phyloP scores from a whole-genome alignment of 2,888 invertebrate species.

The Drosophila paramelanica region DNA sequence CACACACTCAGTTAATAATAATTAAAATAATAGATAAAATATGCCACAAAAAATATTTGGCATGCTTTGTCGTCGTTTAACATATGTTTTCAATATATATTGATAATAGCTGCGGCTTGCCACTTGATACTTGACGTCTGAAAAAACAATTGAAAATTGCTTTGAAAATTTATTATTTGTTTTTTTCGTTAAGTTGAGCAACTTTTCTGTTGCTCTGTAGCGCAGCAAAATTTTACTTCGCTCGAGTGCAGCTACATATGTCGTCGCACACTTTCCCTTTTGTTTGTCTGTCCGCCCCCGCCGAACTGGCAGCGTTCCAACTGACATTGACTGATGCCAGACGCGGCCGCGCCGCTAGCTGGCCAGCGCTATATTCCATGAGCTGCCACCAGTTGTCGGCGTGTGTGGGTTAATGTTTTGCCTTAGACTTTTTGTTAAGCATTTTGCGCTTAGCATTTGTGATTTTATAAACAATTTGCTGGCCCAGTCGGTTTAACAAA shows the following conservation, averaged over 20 bases:
- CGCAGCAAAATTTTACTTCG: conserved; percentile 27
- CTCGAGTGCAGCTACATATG: conserved; percentile 35
- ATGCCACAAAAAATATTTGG: conserved; percentile 48
- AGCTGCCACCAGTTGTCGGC: conserved; percentile 19
- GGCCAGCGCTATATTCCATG: conserved; percentile 33
- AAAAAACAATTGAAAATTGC: conserved; percentile 46
- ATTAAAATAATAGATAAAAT: conserved; percentile 32
- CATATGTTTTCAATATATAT: conserved; percentile 59
- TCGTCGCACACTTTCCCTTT: conserved; percentile 62
- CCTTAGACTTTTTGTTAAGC: conserved; percentile 54
- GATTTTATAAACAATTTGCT: conserved; percentile 62
- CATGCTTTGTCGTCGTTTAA: conserved; percentile 38
- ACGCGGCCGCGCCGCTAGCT: conserved; percentile 28
- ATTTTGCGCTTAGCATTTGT: conserved; percentile 43
- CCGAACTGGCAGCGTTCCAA: conserved; percentile 74
- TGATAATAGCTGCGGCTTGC: conserved; percentile 24
- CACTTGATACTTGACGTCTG: conserved; percentile 63
- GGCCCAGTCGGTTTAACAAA: conserved; percentile 23
- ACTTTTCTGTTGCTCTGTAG: conserved; percentile 31
- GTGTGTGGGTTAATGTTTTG: conserved; percentile 73
- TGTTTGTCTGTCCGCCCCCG: conserved; percentile 52
- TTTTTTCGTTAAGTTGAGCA: conserved; percentile 32
- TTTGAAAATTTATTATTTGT: conserved; percentile 6
- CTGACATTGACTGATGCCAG: conserved; percentile 83
- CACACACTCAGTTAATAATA: conserved; percentile 19